Evolutionary conservation across 1,140 invertebrate genomes (phyloP).

Genomic region (Theocolax elegans): DNA sequence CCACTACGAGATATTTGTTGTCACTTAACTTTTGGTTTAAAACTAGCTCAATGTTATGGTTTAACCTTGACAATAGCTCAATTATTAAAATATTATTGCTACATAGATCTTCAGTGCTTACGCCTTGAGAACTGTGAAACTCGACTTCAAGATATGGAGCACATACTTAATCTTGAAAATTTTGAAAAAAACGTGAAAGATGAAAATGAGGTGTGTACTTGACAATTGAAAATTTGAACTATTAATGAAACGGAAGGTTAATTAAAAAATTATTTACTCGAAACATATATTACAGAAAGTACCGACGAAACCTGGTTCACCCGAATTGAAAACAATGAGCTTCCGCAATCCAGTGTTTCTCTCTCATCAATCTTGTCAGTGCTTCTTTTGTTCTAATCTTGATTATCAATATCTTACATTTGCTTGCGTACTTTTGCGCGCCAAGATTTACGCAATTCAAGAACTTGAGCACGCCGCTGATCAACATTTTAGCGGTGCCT

Average conservation of each 20-base stretch:
- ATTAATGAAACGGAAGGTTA: background rate
- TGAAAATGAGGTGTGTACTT: background rate
- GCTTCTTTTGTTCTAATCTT: conserved; percentile 56
- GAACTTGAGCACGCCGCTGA: conserved; percentile 46
- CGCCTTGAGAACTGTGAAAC: conserved; percentile 57
- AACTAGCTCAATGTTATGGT: conserved; percentile 52
- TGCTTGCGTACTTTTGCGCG: conserved; percentile 52
- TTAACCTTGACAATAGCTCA: conserved; percentile 54
- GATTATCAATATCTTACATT: conserved; percentile 58
- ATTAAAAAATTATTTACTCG: conserved; percentile 36
- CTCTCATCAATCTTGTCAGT: conserved; percentile 51
- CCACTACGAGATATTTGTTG: conserved; percentile 53
- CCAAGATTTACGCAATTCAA: conserved; percentile 56
- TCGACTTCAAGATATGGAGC: conserved; percentile 57
- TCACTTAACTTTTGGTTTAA: conserved; percentile 52
- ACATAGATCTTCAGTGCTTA: conserved; percentile 54
- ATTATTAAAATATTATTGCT: conserved; percentile 55
- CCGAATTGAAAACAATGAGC: conserved; percentile 49
- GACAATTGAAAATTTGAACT: background rate
- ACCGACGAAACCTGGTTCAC: too few relatives aligned
- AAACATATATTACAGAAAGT: conserved; percentile 48
- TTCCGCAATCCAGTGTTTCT: conserved; percentile 55
- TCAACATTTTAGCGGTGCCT: conserved; percentile 57
- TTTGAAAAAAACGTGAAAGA: conserved; percentile 44
- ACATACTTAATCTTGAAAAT: conserved; percentile 56